Percentiles rank a stretch among this genome's conserved stretches.
Conservation (phyloP, 2,113 vertebrate genomes). For the Camelus bactrianus region DNA sequence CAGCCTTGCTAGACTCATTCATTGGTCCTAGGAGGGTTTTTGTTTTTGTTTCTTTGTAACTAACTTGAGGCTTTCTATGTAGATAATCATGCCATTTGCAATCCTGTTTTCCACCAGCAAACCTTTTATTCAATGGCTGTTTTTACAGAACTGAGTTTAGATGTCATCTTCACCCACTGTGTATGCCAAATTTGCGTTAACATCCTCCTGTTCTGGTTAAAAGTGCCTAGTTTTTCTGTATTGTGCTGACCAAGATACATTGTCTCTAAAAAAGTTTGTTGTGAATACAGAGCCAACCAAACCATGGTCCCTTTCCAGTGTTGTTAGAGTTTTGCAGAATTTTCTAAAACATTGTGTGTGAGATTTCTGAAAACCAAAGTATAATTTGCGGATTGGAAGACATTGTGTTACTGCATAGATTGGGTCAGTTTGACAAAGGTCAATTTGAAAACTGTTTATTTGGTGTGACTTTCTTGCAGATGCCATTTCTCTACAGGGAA, state of each 20-base stretch:
- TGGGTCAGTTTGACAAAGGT: constrained; percentile 74
- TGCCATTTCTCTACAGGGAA: constrained; percentile 83
- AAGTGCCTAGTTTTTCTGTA: constrained; percentile 12
- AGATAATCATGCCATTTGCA: background rate
- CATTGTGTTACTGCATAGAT: constrained; percentile 67
- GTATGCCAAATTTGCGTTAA: background rate
- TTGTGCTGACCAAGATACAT: background rate
- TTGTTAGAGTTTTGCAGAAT: constrained; percentile 58
- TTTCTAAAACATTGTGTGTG: constrained; percentile 49
- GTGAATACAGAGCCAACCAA: constrained; percentile 44
- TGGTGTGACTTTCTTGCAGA: constrained; percentile 80
- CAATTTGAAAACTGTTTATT: constrained; percentile 84
- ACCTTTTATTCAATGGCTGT: background rate
- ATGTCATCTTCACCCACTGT: background rate
- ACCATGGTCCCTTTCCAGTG: constrained; percentile 54
- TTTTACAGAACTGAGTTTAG: background rate
- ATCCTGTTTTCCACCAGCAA: background rate
- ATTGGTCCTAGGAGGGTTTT: background rate
- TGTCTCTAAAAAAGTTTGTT: constrained; percentile 67
- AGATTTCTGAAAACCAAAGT: constrained; percentile 54
- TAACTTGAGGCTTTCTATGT: background rate
- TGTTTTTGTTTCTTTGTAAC: background rate
- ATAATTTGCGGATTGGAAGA: constrained; percentile 70
- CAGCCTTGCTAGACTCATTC: background rate
- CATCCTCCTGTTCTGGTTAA: background rate